Base-by-base conservation (phyloP, 1,140 invertebrate genomes). In the Drosophila repletoides region DNA sequence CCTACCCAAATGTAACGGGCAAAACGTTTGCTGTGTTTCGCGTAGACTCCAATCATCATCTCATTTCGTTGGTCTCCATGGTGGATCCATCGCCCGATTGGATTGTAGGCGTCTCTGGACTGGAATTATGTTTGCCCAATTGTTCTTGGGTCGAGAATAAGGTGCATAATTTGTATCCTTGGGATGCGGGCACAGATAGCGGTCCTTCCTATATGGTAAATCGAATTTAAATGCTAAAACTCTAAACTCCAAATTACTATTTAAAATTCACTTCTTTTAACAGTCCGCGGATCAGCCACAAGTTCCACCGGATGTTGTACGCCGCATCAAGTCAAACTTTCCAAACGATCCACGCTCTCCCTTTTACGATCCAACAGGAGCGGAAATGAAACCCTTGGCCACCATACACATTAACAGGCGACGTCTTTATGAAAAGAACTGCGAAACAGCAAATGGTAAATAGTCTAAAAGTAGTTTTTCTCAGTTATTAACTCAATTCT, bases 1-100 rank as follows among this genome's bases (percentile, higher is more conserved):
- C 95, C 71, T 97, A 97, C 92, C 98, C 98, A 1, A 98, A 98
- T 90, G 95, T 98, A 0, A 96, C 96, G 6, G 96, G 96, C 0
- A 96, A 95, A 86, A 99, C 97, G 0, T 97, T 97, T 72, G 98
- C 97, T 0, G 96, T 98, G 0, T 98, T 99, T 86, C 92, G 97
- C n/a, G 97, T 98, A 0, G 97, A 99, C 88, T 94, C 93, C 34
- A 94, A 95, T 52, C 96, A 99, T 89, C 98, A 99, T 91, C 91
- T 99, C 2, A 95, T 99, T 84, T 99, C 98, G 0, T 90, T 99
- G 6, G 96, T 99, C 0, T 96, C 97, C 5, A 99, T 98, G 95
- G 94, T 98, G 51, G 95, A 96, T 69, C 98, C 98, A 0, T 98
- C 97, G 1, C 98, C 98, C 0, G 98, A 99, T 91, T 99, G 98